Evolutionary conservation across 64 coral and sea anemone genomes (phyloP).

Genomic region (Hydrozoanthus tunicans): DNA sequence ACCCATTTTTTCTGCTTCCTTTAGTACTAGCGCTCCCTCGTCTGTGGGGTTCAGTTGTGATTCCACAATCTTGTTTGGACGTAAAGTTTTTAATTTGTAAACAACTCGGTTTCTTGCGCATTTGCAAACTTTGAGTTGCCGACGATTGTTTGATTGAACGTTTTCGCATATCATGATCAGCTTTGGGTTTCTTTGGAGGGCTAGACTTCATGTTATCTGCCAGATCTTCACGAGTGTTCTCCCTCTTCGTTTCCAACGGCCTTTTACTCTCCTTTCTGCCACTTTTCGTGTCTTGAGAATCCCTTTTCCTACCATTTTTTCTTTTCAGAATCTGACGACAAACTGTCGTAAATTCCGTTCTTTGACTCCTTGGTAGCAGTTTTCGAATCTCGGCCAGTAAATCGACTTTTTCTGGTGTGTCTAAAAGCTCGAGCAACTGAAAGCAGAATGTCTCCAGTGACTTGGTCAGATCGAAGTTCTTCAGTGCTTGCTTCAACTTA

Average conservation of each 20-base stretch:
- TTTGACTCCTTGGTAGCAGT: constrained; percentile 58
- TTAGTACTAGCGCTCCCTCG: background rate
- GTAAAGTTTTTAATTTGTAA: background rate
- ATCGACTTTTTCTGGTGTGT: constrained; percentile 47
- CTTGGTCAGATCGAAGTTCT: constrained; percentile 53
- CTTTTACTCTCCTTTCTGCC: constrained; percentile 4
- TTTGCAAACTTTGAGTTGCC: background rate
- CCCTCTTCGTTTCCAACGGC: background rate
- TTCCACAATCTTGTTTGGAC: background rate
- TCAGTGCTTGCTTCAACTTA: constrained; percentile 55
- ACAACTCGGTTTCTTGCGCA: constrained; percentile 1
- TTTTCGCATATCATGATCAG: constrained; percentile 5
- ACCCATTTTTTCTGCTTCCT: background rate
- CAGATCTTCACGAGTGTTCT: background rate
- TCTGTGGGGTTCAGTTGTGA: no score
- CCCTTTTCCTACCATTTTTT: background rate
- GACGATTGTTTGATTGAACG: background rate
- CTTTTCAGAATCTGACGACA: constrained; percentile 60
- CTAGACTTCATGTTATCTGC: background rate
- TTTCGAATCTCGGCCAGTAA: constrained; percentile 59
- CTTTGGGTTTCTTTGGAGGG: constrained; percentile 42
- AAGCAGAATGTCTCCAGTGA: constrained; percentile 54
- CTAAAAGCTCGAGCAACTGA: constrained; percentile 53
- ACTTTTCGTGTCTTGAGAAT: background rate
- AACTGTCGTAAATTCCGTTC: constrained; percentile 49